Base-by-base conservation (phyloP, 2,888 invertebrate genomes). In the Tinea pellionella region DNA sequence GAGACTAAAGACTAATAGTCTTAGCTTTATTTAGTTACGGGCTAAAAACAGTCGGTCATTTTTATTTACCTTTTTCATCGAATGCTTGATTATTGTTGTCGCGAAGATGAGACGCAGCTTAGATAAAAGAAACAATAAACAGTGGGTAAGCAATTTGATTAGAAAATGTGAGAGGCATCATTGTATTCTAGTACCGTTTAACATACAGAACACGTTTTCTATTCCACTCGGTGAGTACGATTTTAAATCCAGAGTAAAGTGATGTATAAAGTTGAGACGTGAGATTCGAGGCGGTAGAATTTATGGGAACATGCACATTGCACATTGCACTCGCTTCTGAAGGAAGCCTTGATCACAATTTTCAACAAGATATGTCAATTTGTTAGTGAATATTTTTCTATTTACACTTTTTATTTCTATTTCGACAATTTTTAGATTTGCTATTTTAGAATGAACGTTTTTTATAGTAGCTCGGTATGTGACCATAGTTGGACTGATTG, bases 231-330 rank as follows among this genome's bases (percentile, higher is more conserved):
- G 66, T 32, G 57, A 64, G 66, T 69, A 69, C 70, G 70, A 70
- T 74, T 73, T 74, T 73, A 72, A 73, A 69, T 71, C 68, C 65
- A 63, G 65, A 66, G 65, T 69, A 65, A 66, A 69, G 67, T 69
- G 73, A 73, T 68, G 70, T 71, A 68, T 70, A 69, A 73, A 70
- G 67, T 67, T 66, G 37, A 66, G 64, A 70, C 68, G 69, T 69
- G 73, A 63, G 64, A 32, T 57, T 32, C 57, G 57, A 57, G 32
- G 15, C 30, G 13, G n/a, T 32, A 29, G 57, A 57, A 57, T 57
- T 57, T 57, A 57, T 57, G 57, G 30, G 57, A 32, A 32, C 32
- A 57, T 57, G 32, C 57, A n/a, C n/a, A n/a, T n/a, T n/a, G n/a
- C n/a, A n/a, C n/a, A n/a, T n/a, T n/a, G n/a, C n/a, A 57, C 57